Evolutionary conservation across 2,888 invertebrate genomes (phyloP).

Genomic region (Amphimallon solstitiale): DNA sequence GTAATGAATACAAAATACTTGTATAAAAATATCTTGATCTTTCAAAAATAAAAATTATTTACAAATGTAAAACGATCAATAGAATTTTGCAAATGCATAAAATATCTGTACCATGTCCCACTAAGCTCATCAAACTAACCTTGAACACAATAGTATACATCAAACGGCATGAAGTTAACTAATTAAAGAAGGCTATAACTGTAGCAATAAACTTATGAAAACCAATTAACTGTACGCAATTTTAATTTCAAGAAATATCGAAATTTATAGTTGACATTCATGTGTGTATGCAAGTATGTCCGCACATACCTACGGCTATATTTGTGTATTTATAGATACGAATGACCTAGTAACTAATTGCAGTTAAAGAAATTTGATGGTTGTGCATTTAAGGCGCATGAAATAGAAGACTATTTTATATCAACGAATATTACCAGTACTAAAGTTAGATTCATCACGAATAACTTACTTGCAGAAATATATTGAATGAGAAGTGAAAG

Average conservation of each 20-base stretch:
- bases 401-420: constrained; percentile 2
- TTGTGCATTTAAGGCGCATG: constrained; percentile 3
- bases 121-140: neutral
- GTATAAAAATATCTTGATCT: too few species aligned
- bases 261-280: neutral
- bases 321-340: constrained; percentile 2
- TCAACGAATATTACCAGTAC: neutral
- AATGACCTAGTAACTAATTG: constrained; percentile 21
- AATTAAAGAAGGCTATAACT: constrained; percentile 16
- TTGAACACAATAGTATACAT: constrained; percentile 5
- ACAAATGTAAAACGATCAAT: neutral
- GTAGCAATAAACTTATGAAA: constrained; percentile 9
- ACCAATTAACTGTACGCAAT: constrained; percentile 7
- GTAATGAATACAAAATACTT: too few species aligned
- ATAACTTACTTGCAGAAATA: too few species aligned
- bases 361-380: neutral
- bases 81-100: neutral
- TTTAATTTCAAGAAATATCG: constrained; percentile 5
- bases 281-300: neutral
- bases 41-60: too few species aligned
- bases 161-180: constrained; percentile 7
- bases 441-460: constrained; percentile 13
- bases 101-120: neutral
- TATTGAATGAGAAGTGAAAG: too few species aligned
- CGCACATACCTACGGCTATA: neutral